These are phyloP conservation scores for Congeria kusceri DNA, from an alignment of 2,888 invertebrate species.

Conservation along the genomic window DNA sequence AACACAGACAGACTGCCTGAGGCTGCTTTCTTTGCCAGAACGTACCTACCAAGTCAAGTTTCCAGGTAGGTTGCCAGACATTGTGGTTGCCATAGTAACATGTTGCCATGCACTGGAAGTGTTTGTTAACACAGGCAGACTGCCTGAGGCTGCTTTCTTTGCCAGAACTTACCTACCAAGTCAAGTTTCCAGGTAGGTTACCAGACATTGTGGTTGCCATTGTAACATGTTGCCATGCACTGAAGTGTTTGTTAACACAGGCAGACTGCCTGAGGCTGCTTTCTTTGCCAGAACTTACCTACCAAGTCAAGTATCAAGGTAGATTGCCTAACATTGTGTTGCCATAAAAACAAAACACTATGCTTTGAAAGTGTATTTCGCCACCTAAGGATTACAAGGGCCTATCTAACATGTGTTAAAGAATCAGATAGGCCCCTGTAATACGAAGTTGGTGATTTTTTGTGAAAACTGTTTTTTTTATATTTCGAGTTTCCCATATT, in stretches of 20 bases:
- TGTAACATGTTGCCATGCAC: no score
- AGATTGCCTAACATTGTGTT: slow-evolving; percentile 14
- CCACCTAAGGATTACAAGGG: no score
- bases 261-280: slow-evolving; percentile 97
- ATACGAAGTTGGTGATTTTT: no score
- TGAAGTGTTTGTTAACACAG: slow-evolving; percentile 94
- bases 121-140: slow-evolving; percentile 93
- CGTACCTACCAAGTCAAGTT: slow-evolving; percentile 97
- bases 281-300: slow-evolving; percentile 98
- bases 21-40: slow-evolving; percentile 98
- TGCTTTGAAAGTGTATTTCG: slow-evolving; percentile 95
- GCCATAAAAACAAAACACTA: no score
- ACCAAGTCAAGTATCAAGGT: slow-evolving; percentile 94
- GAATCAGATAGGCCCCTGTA: no score
- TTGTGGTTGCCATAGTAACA: no score
- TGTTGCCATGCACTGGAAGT: slow-evolving; percentile 96
- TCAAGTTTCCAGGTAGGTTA: slow-evolving; percentile 89
- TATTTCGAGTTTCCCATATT: no score
- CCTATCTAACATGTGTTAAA: no score
- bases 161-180: slow-evolving; percentile 98
- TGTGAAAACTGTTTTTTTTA: no score
- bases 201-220: no score
- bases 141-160: slow-evolving; percentile 99
- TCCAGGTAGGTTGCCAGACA: slow-evolving; percentile 86
- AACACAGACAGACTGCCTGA: slow-evolving; percentile 95